phyloP scores from a whole-genome alignment of 2,888 invertebrate genomes.

The Thumatha senex region DNA sequence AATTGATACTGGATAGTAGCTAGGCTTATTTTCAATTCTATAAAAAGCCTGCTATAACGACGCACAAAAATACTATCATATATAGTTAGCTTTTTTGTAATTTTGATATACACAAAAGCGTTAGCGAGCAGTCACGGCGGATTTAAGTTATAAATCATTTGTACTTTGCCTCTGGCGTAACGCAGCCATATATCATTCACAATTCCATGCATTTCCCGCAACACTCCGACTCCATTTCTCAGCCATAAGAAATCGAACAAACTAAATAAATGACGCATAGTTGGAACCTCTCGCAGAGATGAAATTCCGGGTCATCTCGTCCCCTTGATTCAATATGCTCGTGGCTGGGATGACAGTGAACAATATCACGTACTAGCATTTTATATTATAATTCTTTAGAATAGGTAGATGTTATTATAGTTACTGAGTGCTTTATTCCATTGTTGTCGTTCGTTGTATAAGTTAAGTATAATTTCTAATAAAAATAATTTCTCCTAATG shows the following conservation, averaged over 20 bases:
- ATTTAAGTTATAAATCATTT: constrained; percentile 7
- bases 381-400: background rate
- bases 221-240: constrained; percentile 59
- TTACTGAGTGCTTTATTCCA: background rate
- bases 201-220: constrained; percentile 45
- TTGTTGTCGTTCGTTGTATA: background rate
- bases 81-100: no score
- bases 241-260: constrained; percentile 65
- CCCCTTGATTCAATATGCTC: constrained; percentile 61
- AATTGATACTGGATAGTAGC: no score
- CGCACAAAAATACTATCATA: no score
- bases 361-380: constrained; percentile 9
- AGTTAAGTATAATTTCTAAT: no score
- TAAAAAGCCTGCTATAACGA: no score
- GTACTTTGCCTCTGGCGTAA: constrained; percentile 20
- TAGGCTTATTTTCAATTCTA: no score
- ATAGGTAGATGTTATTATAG: background rate
- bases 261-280: constrained; percentile 74
- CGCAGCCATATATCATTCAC: constrained; percentile 24
- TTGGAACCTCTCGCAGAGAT: constrained; percentile 68
- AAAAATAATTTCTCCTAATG: no score
- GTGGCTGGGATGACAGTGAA: constrained; percentile 47
- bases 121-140: background rate
- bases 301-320: constrained; percentile 68
- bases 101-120: no score